phyloP scores from a whole-genome alignment of 2,888 invertebrate species.

The Hemithea aestivaria region DNA sequence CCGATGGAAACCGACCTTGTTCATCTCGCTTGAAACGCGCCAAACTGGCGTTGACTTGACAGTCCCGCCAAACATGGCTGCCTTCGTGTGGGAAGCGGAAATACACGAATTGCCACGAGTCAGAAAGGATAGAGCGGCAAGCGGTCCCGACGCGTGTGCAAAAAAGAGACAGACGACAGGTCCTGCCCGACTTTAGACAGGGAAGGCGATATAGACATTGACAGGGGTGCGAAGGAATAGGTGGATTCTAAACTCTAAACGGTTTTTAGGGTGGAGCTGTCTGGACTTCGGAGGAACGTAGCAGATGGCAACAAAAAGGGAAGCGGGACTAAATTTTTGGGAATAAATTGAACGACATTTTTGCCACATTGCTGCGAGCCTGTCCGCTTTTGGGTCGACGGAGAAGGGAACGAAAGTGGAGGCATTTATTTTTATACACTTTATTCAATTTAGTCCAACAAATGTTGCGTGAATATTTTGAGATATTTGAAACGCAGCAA shows the following conservation, averaged over 20 bases:
- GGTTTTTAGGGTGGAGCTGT: conserved; percentile 79
- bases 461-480: too few relatives aligned
- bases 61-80: conserved; percentile 78
- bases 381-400: conserved; percentile 32
- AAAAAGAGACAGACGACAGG: conserved; percentile 69
- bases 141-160: conserved; percentile 55
- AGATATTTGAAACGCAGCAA: too few relatives aligned
- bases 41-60: conserved; percentile 76
- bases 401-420: conserved; percentile 33
- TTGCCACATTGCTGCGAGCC: conserved; percentile 39
- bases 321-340: conserved; percentile 69
- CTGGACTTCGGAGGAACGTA: conserved; percentile 66
- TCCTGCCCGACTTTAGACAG: conserved; percentile 65
- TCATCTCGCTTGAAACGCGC: conserved; percentile 66
- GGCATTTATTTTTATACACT: conserved; percentile 20
- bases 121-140: conserved; percentile 68
- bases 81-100: conserved; percentile 76
- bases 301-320: conserved; percentile 78
- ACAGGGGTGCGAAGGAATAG: conserved; percentile 64
- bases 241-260: conserved; percentile 58
- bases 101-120: conserved; percentile 73
- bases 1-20: conserved; percentile 63
- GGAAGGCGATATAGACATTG: conserved; percentile 60
- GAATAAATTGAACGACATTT: conserved; percentile 77
- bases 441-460: too few relatives aligned